Conservation (phyloP, 2,113 vertebrate genomes). For the Anser brachyrhynchus region DNA sequence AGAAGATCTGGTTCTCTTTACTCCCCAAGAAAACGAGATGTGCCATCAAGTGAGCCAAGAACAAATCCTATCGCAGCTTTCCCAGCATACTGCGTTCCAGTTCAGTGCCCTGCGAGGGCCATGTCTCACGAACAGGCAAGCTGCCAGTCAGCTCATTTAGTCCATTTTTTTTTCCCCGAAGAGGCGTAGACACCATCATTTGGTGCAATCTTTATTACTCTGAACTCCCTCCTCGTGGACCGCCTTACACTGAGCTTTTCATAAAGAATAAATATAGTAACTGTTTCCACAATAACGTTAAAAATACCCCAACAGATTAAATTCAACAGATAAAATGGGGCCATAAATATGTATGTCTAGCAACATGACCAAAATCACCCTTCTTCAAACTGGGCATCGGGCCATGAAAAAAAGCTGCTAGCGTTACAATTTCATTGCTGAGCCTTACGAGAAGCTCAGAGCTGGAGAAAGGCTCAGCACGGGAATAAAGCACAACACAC, state of each 20-base stretch:
- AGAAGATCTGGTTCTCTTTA: background rate
- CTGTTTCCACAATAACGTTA: conserved; percentile 63
- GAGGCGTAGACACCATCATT: background rate
- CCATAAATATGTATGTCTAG: conserved; percentile 55
- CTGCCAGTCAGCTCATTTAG: conserved; percentile 30
- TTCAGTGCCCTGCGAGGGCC: background rate
- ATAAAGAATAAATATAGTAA: conserved; percentile 62
- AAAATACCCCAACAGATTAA: conserved; percentile 57
- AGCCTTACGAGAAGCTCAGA: background rate
- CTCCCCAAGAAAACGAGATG: conserved; percentile 1
- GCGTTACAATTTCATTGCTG: background rate
- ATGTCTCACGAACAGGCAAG: background rate
- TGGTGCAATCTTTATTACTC: background rate
- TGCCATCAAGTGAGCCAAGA: conserved; percentile 14
- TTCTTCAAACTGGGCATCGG: conserved; percentile 47
- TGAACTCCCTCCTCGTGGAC: background rate
- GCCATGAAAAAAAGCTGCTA: conserved; percentile 47
- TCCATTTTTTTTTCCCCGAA: background rate
- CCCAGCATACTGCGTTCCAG: background rate
- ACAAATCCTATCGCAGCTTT: background rate
- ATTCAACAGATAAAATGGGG: conserved; percentile 44
- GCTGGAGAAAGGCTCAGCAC: background rate
- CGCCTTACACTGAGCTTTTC: background rate
- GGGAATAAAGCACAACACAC: background rate
- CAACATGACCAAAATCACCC: conserved; percentile 60